phyloP scores from a whole-genome alignment of 2,113 vertebrate genomes.

The Bubo scandiacus region DNA sequence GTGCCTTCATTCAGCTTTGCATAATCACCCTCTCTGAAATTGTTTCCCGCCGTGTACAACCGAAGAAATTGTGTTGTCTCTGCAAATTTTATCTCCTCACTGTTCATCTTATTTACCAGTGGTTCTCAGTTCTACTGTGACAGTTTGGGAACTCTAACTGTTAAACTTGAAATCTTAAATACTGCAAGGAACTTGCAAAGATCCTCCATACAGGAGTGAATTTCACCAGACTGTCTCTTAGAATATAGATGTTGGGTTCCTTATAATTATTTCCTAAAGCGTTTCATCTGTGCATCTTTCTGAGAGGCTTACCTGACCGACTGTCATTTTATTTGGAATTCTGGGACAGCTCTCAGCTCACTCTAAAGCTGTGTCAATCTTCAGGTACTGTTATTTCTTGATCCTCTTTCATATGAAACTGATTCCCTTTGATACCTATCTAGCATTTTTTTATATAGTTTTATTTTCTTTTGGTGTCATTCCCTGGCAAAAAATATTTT shows the following conservation, averaged over 20 bases:
- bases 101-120: neutral
- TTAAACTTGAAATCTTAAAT: neutral
- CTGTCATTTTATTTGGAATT: slow-evolving; percentile 32
- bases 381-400: slow-evolving; percentile 48
- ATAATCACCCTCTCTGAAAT: neutral
- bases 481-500: neutral
- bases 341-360: slow-evolving; percentile 27
- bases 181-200: neutral
- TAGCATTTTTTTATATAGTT: slow-evolving; percentile 2
- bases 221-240: neutral
- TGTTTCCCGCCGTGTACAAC: neutral
- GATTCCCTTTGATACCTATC: slow-evolving; percentile 46
- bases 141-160: neutral
- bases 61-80: neutral
- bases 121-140: neutral
- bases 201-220: neutral
- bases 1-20: neutral
- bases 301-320: neutral
- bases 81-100: neutral
- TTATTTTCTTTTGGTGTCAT: slow-evolving; percentile 48
- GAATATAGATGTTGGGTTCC: neutral
- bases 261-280: slow-evolving; percentile 18
- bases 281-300: neutral
- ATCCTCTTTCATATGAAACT: slow-evolving; percentile 60
- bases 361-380: slow-evolving; percentile 56